Evolutionary conservation across 1,140 invertebrate species (phyloP), one percentile per base, ranked within the genome.

Genomic region (Papilio xuthus): DNA sequence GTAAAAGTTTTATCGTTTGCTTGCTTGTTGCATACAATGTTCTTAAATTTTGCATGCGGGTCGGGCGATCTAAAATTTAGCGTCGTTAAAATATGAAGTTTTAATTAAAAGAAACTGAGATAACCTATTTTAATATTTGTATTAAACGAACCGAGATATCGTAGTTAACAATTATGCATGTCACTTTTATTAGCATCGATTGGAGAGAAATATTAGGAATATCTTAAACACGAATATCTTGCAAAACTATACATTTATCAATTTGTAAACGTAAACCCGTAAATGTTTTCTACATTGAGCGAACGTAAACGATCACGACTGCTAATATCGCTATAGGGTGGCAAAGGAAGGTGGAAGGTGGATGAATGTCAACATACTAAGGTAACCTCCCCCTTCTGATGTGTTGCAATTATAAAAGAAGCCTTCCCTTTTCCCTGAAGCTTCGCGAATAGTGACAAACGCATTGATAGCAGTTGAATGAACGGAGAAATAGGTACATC

Each of bases 211-310:
- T 56, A 56, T 20, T 23, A 56, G 20, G 0, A 56, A n/a, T 56
- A 20, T 10, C 18, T 56, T 53, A 7, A 28, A 69, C 15, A 7
- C 42, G 10, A 28, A 23, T 28, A 74, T 74, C 23, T 32, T 67
- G 6, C 23, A n/a, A 26, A 37, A 42, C 32, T 23, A 73, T 50
- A 73, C 18, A 50, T 50, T 73, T 47, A 72, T 73, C 20, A n/a
- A 20, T 73, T 73, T 42, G 23, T 23, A 73, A n/a, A 47, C 42
- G 70, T 72, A 26, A 47, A 44, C 23, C 20, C 42, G 42, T 50
- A 73, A 73, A 73, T 42, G 12, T 73, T 73, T 73, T 73, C 28
- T 42, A 26, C 41, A 32, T 56, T 47, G 72, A 74, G 47, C 50
- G 73, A 6, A 56, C 37, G 28, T 18, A 75, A n/a, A 75, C 26